Evolutionary conservation across 2,113 vertebrate species (phyloP), one percentile per base, ranked within the genome.

Genomic region (Salminus brasiliensis): DNA sequence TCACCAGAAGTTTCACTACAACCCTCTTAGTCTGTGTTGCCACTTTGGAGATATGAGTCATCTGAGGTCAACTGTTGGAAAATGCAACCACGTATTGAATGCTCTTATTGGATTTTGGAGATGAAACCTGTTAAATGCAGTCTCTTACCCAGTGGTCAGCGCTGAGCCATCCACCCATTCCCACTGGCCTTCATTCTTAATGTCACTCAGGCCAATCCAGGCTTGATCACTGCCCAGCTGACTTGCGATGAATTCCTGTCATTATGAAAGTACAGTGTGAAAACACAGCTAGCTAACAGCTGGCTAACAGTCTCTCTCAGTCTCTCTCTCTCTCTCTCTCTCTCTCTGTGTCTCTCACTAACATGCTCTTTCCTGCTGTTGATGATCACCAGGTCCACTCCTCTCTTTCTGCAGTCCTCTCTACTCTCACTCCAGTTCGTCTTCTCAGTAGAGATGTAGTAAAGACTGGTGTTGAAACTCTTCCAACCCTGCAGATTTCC

Each of bases 341-440:
- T n/a, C n/a, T n/a, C n/a, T n/a, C n/a, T n/a, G 7, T 21, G 21
- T 47, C 30, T n/a, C n/a, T n/a, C n/a, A n/a, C n/a, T n/a, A n/a
- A 71, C 76, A 67, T 78, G 76, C 52, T 63, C 67, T 9, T 78
- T 55, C 36, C 13, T 36, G 29, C 76, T 78, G 5, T 49, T 71
- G 25, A 78, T 49, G 55, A 78, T 39, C 55, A 78, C 55, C 55
- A 78, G 41, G 25, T 71, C 41, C 34, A 67, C 76, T 27, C 30
- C 41, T 36, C 9, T 60, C 2, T 25, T 2, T 12, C 0, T 45
- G 41, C 76, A 78, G 13, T 78, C 12, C 29, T 36, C 0, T 78
- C 43, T 71, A 30, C 67, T 39, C 1, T 70, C 6, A n/a, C 0
- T 3, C 66, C 76, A 78, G 25, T 0, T 60, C 39, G 32, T 70